These are phyloP conservation scores for Merops nubicus DNA, from an alignment of 2,113 vertebrate genomes.

Conservation along the genomic window DNA sequence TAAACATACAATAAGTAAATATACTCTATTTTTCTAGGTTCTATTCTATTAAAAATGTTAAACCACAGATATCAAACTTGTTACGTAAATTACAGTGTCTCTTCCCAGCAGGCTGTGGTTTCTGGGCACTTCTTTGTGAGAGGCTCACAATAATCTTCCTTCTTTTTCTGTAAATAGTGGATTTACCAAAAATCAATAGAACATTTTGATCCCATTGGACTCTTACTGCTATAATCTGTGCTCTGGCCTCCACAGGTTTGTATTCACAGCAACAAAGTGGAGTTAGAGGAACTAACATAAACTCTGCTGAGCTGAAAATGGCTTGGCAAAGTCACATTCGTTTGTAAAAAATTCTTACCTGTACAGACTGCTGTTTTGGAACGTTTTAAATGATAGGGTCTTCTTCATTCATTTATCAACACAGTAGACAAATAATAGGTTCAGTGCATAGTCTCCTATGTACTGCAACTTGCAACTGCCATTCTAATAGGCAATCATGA, in stretches of 20 bases:
- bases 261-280: background rate
- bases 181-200: constrained; percentile 16
- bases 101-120: background rate
- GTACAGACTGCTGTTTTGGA: background rate
- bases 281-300: background rate
- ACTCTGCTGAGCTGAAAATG: background rate
- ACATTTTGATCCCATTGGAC: background rate
- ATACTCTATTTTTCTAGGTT: background rate
- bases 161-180: constrained; percentile 14
- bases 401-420: constrained; percentile 4
- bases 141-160: background rate
- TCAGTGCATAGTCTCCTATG: background rate
- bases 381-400: background rate
- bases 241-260: background rate
- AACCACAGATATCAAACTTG: background rate
- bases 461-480: background rate
- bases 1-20: background rate
- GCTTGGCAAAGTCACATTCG: constrained; percentile 8
- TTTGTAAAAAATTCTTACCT: background rate
- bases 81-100: background rate
- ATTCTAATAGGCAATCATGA: background rate
- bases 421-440: background rate
- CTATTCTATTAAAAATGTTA: background rate
- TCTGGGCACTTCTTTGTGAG: background rate
- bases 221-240: background rate